These are phyloP conservation scores for Corythornis vintsioides DNA, from an alignment of 2,113 vertebrate species.

Conservation along the genomic window DNA sequence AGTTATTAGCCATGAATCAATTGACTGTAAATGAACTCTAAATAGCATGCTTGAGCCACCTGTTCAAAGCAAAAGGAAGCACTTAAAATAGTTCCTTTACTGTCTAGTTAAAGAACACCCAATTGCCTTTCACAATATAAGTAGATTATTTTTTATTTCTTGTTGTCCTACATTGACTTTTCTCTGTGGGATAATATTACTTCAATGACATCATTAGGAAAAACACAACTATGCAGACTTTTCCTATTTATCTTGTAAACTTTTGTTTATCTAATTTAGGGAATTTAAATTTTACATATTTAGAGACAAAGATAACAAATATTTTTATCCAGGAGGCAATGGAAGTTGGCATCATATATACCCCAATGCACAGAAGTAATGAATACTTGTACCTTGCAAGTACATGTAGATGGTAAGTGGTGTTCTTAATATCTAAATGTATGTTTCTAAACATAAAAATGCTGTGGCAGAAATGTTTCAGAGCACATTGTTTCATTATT, in stretches of 20 bases:
- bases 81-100: slow-evolving; percentile 47
- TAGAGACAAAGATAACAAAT: neutral
- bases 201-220: neutral
- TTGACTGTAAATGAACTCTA: slow-evolving; percentile 37
- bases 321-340: neutral
- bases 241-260: neutral
- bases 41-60: slow-evolving; percentile 13
- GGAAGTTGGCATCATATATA: neutral
- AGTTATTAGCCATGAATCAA: slow-evolving; percentile 35
- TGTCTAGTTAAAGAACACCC: slow-evolving; percentile 18
- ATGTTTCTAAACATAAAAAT: neutral
- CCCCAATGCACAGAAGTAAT: neutral
- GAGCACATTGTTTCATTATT: neutral
- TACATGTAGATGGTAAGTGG: neutral
- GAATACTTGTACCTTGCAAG: neutral
- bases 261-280: neutral
- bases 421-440: neutral
- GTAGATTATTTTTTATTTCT: slow-evolving; percentile 19
- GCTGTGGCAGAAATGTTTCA: neutral
- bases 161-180: neutral
- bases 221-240: neutral
- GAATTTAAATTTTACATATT: neutral
- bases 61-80: slow-evolving; percentile 52
- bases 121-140: slow-evolving; percentile 2
- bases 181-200: neutral